phyloP scores from a whole-genome alignment of 1,140 invertebrate species.

The Acromyrmex echinatior region DNA sequence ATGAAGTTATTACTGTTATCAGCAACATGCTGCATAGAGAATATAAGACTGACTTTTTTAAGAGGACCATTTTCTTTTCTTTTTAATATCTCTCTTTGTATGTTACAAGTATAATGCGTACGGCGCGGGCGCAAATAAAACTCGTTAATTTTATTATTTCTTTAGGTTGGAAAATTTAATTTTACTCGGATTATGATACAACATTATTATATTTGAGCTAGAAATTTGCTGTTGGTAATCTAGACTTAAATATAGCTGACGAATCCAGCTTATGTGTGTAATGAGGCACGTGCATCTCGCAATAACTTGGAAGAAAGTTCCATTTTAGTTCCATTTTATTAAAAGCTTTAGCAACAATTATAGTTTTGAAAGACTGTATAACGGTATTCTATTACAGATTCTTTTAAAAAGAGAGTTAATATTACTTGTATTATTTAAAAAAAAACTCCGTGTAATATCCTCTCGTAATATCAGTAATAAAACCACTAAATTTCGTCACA shows the following conservation, averaged over 20 bases:
- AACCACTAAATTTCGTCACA: background rate
- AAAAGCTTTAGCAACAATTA: background rate
- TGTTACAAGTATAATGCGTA: too few species aligned
- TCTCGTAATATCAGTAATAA: background rate
- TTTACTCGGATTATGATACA: background rate
- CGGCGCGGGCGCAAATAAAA: background rate
- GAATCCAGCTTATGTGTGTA: background rate
- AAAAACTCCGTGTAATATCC: too few species aligned
- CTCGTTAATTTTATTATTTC: background rate
- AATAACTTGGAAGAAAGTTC: background rate
- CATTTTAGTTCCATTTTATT: background rate
- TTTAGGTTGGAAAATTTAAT: background rate
- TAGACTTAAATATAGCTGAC: background rate
- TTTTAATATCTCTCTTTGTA: background rate
- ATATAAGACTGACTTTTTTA: background rate
- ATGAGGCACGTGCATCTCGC: background rate
- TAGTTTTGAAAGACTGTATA: background rate
- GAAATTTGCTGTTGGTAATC: conserved; percentile 8
- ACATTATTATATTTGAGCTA: background rate
- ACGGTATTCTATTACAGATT: background rate
- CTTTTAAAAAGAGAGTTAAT: background rate
- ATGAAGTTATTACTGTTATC: background rate
- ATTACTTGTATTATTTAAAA: background rate
- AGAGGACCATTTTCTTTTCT: background rate
- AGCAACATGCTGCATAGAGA: background rate